Evolutionary conservation across 2,113 vertebrate genomes (phyloP).

Genomic region (Eupsittula cactorum): DNA sequence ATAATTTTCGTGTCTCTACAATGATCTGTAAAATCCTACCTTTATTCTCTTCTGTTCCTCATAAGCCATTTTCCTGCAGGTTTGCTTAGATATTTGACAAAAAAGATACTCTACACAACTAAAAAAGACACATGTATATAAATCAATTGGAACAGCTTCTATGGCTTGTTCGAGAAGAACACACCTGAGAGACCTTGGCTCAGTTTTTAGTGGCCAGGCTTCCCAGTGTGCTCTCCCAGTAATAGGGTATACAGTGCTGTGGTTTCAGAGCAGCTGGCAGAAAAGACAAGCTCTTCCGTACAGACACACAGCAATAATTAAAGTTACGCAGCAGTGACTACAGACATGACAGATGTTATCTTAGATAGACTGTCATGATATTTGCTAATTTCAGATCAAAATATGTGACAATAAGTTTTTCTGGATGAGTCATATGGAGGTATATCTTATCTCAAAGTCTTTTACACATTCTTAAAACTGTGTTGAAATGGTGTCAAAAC

Average conservation of each 20-base stretch:
- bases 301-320: neutral
- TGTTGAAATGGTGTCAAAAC: too few relatives aligned
- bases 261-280: neutral
- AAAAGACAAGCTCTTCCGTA: neutral
- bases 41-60: neutral
- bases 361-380: conserved; percentile 14
- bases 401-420: neutral
- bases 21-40: neutral
- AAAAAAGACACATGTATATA: neutral
- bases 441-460: neutral
- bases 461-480: neutral
- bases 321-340: neutral
- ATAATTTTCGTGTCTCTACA: neutral
- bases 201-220: neutral
- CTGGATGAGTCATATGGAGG: neutral
- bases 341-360: neutral
- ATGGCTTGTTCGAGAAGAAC: neutral
- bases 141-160: rapidly evolving
- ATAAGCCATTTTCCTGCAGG: neutral
- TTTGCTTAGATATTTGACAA: neutral
- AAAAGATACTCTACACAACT: neutral
- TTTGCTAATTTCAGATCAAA: conserved; percentile 35
- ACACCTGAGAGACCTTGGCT: neutral
- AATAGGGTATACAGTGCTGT: neutral
- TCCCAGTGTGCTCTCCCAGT: neutral